A percentile compares a stretch with the other conserved stretches of the same genome.
phyloP scores from a whole-genome alignment of 2,888 invertebrate genomes.

The Apeira syringaria region DNA sequence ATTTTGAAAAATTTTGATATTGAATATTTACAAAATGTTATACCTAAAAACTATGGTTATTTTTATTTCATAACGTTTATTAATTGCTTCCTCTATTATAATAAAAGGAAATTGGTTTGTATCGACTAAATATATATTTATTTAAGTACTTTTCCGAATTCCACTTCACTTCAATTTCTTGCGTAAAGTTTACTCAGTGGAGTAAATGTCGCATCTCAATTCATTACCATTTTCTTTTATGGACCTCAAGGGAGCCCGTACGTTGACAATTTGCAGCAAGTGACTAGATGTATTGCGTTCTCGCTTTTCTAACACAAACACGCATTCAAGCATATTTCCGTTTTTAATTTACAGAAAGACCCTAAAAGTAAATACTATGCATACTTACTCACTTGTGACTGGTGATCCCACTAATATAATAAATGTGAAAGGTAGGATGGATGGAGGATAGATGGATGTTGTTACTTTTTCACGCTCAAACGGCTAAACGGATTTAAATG shows the following conservation, averaged over 20 bases:
- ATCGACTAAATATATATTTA: background rate
- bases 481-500: no score
- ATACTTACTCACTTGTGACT: no score
- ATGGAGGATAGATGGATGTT: no score
- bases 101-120: no score
- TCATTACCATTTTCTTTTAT: slow-evolving; percentile 32
- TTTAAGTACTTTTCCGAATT: background rate
- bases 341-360: background rate
- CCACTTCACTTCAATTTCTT: slow-evolving; percentile 11
- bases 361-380: no score
- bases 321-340: slow-evolving; percentile 4
- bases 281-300: slow-evolving; percentile 12
- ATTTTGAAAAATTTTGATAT: no score
- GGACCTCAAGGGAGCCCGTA: slow-evolving; percentile 21
- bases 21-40: no score
- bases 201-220: slow-evolving; percentile 30
- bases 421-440: background rate
- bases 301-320: slow-evolving; percentile 11
- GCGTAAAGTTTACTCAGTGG: slow-evolving; percentile 18
- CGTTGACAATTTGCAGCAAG: slow-evolving; percentile 28
- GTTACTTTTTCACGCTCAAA: no score
- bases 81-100: no score
- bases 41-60: no score
- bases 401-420: no score
- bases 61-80: no score